These are phyloP conservation scores for Ptycholaimellus sp. DNA, from an alignment of 2,888 invertebrate genomes.

Conservation along the genomic window DNA sequence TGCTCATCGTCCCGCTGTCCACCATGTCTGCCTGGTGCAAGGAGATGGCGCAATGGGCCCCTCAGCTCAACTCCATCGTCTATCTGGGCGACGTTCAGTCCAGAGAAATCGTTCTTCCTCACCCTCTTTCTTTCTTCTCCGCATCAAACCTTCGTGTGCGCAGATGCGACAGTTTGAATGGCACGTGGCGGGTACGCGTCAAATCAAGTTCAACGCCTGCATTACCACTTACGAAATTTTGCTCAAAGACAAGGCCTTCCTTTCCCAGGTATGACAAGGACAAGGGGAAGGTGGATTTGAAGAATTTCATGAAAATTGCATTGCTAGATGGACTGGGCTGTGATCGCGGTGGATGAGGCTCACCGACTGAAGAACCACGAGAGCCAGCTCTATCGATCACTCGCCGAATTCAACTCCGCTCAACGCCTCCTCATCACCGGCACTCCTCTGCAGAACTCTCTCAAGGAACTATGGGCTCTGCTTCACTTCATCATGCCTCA, in stretches of 20 bases:
- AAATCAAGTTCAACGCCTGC: slow-evolving; percentile 82
- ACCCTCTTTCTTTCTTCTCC: too few species aligned
- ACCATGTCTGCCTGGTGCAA: slow-evolving; percentile 99
- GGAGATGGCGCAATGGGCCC: slow-evolving; percentile 89
- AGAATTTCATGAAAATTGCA: too few species aligned
- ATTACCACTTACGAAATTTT: slow-evolving; percentile 90
- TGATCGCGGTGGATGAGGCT: slow-evolving; percentile 81
- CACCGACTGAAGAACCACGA: slow-evolving; percentile 95
- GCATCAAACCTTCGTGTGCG: background rate
- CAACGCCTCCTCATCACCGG: slow-evolving; percentile 47
- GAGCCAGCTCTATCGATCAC: slow-evolving; percentile 66
- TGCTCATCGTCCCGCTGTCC: slow-evolving; percentile 85
- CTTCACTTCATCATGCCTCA: slow-evolving; percentile 94
- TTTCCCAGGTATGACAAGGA: too few species aligned
- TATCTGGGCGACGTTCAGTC: slow-evolving; percentile 84
- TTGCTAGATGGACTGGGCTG: slow-evolving; percentile 79
- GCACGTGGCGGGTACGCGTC: slow-evolving; percentile 45
- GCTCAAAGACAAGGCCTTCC: slow-evolving; percentile 61
- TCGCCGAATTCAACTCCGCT: background rate
- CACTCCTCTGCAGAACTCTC: slow-evolving; percentile 85
- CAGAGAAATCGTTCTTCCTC: slow-evolving; percentile 66
- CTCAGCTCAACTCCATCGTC: slow-evolving; percentile 81
- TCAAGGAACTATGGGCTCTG: slow-evolving; percentile 94
- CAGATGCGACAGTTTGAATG: slow-evolving; percentile 86
- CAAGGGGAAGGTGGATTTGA: too few species aligned